A percentile compares a stretch with the other conserved stretches of the same genome.
Evolutionary conservation across 2,797 vertebrate species (phyloP).

Genomic region (Anguilla pacifica): DNA sequence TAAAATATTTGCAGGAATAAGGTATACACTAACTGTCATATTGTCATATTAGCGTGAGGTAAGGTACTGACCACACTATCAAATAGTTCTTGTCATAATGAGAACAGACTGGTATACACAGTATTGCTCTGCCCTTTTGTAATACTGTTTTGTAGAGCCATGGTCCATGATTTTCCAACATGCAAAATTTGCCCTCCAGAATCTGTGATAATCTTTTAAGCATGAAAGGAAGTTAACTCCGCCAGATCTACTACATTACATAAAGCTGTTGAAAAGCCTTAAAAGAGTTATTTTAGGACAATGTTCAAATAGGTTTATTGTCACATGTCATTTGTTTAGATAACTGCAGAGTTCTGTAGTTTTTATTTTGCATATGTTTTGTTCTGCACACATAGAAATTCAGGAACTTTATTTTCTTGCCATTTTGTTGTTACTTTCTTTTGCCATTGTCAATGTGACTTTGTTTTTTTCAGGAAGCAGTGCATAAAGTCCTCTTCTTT

Average conservation of each 20-base stretch:
- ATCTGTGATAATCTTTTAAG: neutral
- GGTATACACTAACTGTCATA: neutral
- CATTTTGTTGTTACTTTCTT: neutral
- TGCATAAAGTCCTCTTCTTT: neutral
- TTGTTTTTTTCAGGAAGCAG: neutral
- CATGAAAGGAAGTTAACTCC: neutral
- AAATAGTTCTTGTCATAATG: neutral
- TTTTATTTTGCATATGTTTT: conserved; percentile 16
- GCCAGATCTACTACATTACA: neutral
- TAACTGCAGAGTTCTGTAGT: neutral
- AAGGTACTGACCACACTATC: neutral
- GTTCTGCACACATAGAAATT: neutral
- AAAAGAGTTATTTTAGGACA: neutral
- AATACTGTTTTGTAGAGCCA: neutral
- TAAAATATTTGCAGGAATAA: neutral
- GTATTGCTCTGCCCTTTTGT: neutral
- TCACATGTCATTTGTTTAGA: neutral
- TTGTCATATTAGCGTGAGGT: neutral
- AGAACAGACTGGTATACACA: neutral
- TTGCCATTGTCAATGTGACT: neutral
- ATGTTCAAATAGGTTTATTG: neutral
- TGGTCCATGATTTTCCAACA: neutral
- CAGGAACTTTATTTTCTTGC: neutral
- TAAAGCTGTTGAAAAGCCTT: neutral
- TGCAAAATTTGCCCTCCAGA: neutral